These are phyloP conservation scores for Leuctra nigra DNA, from an alignment of 2,888 invertebrate species.

Conservation along the genomic window DNA sequence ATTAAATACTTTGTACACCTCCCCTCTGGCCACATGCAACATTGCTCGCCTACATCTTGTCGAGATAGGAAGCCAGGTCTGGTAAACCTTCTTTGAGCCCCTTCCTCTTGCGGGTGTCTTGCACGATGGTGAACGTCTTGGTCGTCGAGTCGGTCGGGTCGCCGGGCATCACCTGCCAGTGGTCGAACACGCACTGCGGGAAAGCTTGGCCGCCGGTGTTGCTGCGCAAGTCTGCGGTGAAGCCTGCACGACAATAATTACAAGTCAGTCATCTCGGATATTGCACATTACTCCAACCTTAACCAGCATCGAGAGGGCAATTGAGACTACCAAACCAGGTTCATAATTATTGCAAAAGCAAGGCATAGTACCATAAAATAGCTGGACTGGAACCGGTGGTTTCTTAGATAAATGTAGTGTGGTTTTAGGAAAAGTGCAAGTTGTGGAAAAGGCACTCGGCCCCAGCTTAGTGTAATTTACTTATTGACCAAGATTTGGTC, in stretches of 20 bases:
- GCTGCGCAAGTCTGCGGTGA: conserved; percentile 93
- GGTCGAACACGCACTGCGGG: conserved; percentile 99
- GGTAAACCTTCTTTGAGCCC: conserved; percentile 98
- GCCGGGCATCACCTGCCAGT: conserved; percentile 97
- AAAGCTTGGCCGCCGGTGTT: conserved; percentile 99
- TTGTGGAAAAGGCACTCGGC: too few relatives aligned
- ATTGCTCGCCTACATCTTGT: conserved; percentile 81
- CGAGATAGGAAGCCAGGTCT: conserved; percentile 89
- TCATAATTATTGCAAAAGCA: too few relatives aligned
- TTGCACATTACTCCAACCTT: too few relatives aligned
- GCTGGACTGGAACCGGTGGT: too few relatives aligned
- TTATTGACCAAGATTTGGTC: too few relatives aligned
- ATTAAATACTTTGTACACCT: conserved; percentile 25
- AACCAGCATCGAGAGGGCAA: too few relatives aligned
- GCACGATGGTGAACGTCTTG: conserved; percentile 73
- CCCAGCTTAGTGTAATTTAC: too few relatives aligned
- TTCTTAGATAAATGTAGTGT: too few relatives aligned
- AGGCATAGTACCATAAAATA: too few relatives aligned
- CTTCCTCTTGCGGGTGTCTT: conserved; percentile 97
- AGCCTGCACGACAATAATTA: conserved; percentile 44
- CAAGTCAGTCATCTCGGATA: too few relatives aligned
- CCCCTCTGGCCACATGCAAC: conserved; percentile 14
- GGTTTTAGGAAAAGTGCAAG: too few relatives aligned
- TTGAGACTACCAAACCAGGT: too few relatives aligned
- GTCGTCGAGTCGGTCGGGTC: conserved; percentile 76